Percentiles rank a stretch among this genome's conserved stretches.
These are phyloP conservation scores for Melanostoma scalare DNA, from an alignment of 2,888 invertebrate species.

Conservation along the genomic window DNA sequence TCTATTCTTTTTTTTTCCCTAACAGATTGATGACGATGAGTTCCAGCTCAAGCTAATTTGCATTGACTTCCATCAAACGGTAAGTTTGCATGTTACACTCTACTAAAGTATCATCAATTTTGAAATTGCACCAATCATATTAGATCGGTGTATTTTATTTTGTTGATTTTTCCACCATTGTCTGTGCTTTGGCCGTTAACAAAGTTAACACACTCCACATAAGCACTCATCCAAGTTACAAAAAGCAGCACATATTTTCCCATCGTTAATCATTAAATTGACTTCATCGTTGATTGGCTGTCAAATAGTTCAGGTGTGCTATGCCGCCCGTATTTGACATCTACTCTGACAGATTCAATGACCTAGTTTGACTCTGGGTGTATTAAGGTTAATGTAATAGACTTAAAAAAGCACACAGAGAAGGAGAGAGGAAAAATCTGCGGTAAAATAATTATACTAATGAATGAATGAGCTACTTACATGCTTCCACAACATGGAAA, in stretches of 20 bases:
- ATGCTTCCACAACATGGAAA: conserved; percentile 33
- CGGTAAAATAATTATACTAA: conserved; percentile 35
- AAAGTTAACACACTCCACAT: background rate
- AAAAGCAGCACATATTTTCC: conserved; percentile 10
- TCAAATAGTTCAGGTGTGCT: conserved; percentile 55
- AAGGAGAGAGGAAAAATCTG: conserved; percentile 30
- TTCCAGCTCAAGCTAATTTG: conserved; percentile 32
- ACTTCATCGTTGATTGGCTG: conserved; percentile 32
- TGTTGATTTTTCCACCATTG: background rate
- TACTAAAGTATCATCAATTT: conserved; percentile 29
- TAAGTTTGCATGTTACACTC: conserved; percentile 46
- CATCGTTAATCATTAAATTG: conserved; percentile 40
- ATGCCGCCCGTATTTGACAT: conserved; percentile 30
- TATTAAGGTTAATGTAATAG: conserved; percentile 65
- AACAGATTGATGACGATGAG: conserved; percentile 58
- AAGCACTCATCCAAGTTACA: background rate
- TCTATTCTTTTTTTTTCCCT: conserved; percentile 34
- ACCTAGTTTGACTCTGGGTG: conserved; percentile 62
- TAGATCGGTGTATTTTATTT: conserved; percentile 1
- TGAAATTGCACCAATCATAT: conserved; percentile 15
- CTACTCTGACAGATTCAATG: conserved; percentile 63
- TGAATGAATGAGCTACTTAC: conserved; percentile 60
- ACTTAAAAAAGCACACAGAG: conserved; percentile 14
- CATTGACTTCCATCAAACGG: conserved; percentile 57
- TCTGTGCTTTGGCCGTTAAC: background rate